Evolutionary conservation across 2,113 vertebrate genomes (phyloP).

Genomic region (Larimichthys polyactis): DNA sequence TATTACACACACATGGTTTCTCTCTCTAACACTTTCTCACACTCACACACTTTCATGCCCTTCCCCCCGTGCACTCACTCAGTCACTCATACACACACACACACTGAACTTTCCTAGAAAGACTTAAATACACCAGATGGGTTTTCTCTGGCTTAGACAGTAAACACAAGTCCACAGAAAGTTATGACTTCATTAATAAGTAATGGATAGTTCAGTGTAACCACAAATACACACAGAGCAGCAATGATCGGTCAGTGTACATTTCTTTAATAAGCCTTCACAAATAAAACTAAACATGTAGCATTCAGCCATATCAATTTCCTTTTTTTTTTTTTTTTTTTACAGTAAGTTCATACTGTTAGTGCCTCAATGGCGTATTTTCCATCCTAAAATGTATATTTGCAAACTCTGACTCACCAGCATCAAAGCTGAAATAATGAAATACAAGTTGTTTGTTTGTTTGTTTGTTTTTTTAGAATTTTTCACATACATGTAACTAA

Average conservation of each 20-base stretch:
- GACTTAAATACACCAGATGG: slow-evolving; percentile 36
- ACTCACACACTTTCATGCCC: slow-evolving; percentile 31
- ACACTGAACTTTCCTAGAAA: slow-evolving; percentile 58
- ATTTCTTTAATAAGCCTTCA: slow-evolving; percentile 86
- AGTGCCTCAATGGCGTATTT: slow-evolving; percentile 60
- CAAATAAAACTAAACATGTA: slow-evolving; percentile 72
- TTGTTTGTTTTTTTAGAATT: slow-evolving; percentile 28
- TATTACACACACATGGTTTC: slow-evolving; percentile 39
- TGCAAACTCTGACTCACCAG: slow-evolving; percentile 87
- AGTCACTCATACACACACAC: background rate
- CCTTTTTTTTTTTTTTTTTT: slow-evolving; percentile 30
- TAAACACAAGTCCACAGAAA: slow-evolving; percentile 59
- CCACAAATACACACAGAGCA: slow-evolving; percentile 41
- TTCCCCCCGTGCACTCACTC: slow-evolving; percentile 13
- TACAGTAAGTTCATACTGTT: slow-evolving; percentile 61
- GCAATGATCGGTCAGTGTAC: slow-evolving; percentile 54
- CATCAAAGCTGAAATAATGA: slow-evolving; percentile 87
- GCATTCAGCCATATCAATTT: slow-evolving; percentile 55
- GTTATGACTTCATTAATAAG: slow-evolving; percentile 44
- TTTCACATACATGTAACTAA: slow-evolving; percentile 58
- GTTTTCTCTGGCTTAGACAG: slow-evolving; percentile 46
- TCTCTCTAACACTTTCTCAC: slow-evolving; percentile 48
- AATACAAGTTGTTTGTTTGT: slow-evolving; percentile 44
- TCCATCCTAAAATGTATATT: slow-evolving; percentile 69
- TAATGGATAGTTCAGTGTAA: slow-evolving; percentile 35